Evolutionary conservation across 2,113 vertebrate genomes (phyloP).

Genomic region (Corythornis vintsioides): DNA sequence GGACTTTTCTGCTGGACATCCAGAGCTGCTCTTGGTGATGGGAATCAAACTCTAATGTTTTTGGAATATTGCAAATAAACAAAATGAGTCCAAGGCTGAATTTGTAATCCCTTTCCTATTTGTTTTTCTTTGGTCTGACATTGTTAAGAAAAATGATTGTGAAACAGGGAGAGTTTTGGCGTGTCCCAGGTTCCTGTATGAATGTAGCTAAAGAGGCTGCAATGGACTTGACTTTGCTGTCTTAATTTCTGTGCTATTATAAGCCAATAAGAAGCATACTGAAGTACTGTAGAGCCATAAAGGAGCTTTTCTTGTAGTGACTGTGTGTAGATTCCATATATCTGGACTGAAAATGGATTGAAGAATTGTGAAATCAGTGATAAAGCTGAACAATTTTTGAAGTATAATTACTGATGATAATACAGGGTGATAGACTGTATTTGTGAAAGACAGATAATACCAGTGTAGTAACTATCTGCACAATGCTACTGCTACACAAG

Average conservation of each 20-base stretch:
- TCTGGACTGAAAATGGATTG: not conserved
- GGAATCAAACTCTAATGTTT: not conserved
- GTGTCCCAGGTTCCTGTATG: not conserved
- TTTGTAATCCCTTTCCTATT: not conserved
- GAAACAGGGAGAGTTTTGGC: not conserved
- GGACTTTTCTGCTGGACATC: not conserved
- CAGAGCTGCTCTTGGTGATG: not conserved
- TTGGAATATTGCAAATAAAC: not conserved
- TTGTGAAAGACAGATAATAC: not conserved
- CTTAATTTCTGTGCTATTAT: not conserved
- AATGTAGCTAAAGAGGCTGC: not conserved
- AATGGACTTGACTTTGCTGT: not conserved
- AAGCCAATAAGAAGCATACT: not conserved
- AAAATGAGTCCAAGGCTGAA: not conserved
- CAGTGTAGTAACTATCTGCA: not conserved
- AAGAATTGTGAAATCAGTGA: not conserved
- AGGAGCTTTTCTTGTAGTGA: not conserved
- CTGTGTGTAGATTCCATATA: not conserved
- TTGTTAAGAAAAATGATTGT: not conserved
- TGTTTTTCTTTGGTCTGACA: not conserved
- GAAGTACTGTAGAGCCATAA: not conserved
- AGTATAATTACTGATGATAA: not conserved
- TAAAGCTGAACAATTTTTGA: not conserved
- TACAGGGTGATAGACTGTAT: not conserved
- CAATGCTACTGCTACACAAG: not conserved